phyloP scores from a whole-genome alignment of 2,113 vertebrate genomes.

The Leucopsar rothschildi region DNA sequence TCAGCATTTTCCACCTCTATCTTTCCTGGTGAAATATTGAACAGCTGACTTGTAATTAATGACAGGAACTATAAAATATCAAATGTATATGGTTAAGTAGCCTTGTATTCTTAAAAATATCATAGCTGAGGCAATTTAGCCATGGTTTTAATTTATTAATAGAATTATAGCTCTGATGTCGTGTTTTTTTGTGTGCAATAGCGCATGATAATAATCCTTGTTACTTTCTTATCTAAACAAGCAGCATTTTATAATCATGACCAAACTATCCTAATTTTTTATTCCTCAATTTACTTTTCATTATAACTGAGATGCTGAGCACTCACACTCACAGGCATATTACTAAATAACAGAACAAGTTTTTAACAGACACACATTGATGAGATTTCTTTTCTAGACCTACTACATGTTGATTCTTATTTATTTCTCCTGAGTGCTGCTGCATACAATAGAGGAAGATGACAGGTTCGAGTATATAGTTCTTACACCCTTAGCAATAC shows the following conservation, averaged over 20 bases:
- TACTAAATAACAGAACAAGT: background rate
- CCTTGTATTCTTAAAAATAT: background rate
- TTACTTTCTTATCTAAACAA: background rate
- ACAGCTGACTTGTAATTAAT: background rate
- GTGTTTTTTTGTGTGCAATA: background rate
- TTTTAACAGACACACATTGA: background rate
- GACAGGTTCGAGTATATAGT: background rate
- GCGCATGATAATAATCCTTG: background rate
- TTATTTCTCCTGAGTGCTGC: background rate
- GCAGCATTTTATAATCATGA: background rate
- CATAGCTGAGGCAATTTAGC: background rate
- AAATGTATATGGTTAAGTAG: background rate
- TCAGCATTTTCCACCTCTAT: constrained; percentile 32
- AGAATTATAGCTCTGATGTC: background rate
- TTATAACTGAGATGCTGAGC: background rate
- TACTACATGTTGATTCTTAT: background rate
- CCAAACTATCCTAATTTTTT: background rate
- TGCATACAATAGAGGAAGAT: background rate
- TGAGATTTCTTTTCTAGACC: background rate
- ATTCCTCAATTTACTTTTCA: background rate
- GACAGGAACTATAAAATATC: background rate
- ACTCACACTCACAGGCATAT: background rate
- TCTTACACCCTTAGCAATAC: background rate
- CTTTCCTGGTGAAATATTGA: constrained; percentile 31
- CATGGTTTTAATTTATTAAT: background rate